These are phyloP conservation scores for Acrocephalus kingi DNA, from an alignment of 2,113 vertebrate species.

Conservation along the genomic window DNA sequence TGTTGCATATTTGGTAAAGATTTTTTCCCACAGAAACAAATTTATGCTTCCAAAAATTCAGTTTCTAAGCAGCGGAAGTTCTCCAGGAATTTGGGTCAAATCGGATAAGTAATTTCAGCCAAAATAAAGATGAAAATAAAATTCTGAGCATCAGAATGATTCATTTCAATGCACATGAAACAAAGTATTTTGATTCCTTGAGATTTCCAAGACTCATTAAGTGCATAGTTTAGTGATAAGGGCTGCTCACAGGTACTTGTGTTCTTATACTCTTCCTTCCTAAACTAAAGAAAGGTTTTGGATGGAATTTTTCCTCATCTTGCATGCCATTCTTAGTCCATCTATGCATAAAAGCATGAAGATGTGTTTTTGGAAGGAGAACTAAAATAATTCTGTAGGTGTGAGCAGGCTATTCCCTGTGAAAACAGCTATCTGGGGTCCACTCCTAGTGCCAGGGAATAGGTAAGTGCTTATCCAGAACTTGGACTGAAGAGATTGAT, in stretches of 20 bases:
- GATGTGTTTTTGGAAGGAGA: neutral
- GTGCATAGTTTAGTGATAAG: neutral
- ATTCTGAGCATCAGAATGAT: neutral
- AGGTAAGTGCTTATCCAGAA: neutral
- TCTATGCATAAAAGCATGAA: accelerated
- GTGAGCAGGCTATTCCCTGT: neutral
- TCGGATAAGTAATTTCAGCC: slow-evolving; percentile 15
- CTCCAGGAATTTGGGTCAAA: slow-evolving; percentile 44
- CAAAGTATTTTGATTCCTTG: neutral
- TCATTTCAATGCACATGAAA: neutral
- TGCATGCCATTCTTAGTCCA: neutral
- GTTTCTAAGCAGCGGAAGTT: slow-evolving; percentile 32
- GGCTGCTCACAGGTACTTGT: neutral
- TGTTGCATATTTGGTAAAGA: neutral
- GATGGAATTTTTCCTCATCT: neutral
- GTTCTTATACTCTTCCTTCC: neutral
- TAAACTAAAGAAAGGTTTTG: neutral
- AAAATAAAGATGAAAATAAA: slow-evolving; percentile 38
- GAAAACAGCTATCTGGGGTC: neutral
- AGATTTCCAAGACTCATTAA: neutral
- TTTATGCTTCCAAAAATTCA: neutral
- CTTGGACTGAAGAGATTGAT: neutral
- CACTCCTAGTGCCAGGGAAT: neutral
- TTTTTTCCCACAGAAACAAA: neutral
- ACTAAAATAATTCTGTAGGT: neutral